Percentiles rank a stretch among this genome's conserved stretches.
phyloP scores from a whole-genome alignment of 2,888 invertebrate genomes.

The Tinea pellionella region DNA sequence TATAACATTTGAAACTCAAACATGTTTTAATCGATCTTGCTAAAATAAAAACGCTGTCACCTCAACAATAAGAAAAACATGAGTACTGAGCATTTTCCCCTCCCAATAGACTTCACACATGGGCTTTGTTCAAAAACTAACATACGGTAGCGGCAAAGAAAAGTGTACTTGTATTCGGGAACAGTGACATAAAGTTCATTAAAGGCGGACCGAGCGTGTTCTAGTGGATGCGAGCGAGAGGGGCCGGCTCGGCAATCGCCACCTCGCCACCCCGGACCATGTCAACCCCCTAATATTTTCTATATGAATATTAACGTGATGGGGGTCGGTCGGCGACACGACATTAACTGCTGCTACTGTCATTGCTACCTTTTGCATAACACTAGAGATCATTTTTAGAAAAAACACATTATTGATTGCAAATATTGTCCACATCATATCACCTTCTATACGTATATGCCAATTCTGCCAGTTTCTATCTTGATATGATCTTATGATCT shows the following conservation, averaged over 20 bases:
- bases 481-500: no score
- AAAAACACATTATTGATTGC: constrained; percentile 7
- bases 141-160: constrained; percentile 59
- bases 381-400: neutral
- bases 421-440: neutral
- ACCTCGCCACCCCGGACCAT: constrained; percentile 22
- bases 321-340: constrained; percentile 26
- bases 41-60: constrained; percentile 5
- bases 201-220: constrained; percentile 63
- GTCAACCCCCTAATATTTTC: constrained; percentile 40
- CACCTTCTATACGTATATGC: no score
- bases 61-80: constrained; percentile 44
- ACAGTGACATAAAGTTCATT: constrained; percentile 67
- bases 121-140: constrained; percentile 54
- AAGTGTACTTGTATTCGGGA: constrained; percentile 63
- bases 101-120: constrained; percentile 51
- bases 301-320: constrained; percentile 45
- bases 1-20: neutral
- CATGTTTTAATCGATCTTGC: neutral
- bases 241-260: constrained; percentile 31
- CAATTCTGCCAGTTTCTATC: no score
- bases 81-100: constrained; percentile 47
- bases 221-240: constrained; percentile 50
- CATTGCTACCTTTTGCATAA: constrained; percentile 9
- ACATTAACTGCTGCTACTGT: constrained; percentile 20